These are phyloP conservation scores for Kuschelorhynchus macadamiae DNA, from an alignment of 2,888 invertebrate species.

Conservation along the genomic window DNA sequence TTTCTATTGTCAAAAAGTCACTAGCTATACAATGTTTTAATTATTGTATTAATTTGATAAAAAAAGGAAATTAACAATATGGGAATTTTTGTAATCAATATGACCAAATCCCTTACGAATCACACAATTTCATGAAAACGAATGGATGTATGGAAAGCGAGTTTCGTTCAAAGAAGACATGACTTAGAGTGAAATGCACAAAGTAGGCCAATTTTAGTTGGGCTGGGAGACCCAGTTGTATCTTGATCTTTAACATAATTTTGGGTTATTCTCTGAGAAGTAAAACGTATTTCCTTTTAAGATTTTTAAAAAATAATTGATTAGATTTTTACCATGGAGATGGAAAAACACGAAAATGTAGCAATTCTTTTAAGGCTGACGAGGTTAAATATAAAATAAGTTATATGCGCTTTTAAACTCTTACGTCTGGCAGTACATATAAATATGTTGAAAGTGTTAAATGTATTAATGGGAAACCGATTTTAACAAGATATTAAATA, in stretches of 20 bases:
- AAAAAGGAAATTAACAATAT: too few species aligned
- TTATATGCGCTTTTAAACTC: too few species aligned
- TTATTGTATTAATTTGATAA: too few species aligned
- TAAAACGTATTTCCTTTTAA: not conserved
- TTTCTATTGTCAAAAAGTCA: not conserved
- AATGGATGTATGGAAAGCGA: conserved; percentile 54
- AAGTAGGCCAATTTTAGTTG: conserved; percentile 49
- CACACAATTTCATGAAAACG: conserved; percentile 32
- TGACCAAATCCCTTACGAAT: conserved; percentile 18
- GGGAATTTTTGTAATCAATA: too few species aligned
- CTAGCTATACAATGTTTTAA: too few species aligned
- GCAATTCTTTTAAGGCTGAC: too few species aligned
- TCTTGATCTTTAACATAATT: not conserved
- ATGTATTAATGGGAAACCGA: too few species aligned
- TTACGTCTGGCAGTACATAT: too few species aligned
- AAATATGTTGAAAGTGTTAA: too few species aligned
- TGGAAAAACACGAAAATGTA: too few species aligned
- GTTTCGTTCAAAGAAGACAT: conserved; percentile 56
- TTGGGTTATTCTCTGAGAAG: conserved; percentile 5
- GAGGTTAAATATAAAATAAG: too few species aligned
- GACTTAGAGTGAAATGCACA: conserved; percentile 50
- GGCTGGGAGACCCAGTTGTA: conserved; percentile 25
- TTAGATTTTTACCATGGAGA: not conserved
- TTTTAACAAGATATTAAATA: too few species aligned
- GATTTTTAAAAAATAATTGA: not conserved